A percentile compares a stretch with the other conserved stretches of the same genome.
Conservation (phyloP, 2,888 invertebrate genomes). For the Platycheirus rosarum region DNA sequence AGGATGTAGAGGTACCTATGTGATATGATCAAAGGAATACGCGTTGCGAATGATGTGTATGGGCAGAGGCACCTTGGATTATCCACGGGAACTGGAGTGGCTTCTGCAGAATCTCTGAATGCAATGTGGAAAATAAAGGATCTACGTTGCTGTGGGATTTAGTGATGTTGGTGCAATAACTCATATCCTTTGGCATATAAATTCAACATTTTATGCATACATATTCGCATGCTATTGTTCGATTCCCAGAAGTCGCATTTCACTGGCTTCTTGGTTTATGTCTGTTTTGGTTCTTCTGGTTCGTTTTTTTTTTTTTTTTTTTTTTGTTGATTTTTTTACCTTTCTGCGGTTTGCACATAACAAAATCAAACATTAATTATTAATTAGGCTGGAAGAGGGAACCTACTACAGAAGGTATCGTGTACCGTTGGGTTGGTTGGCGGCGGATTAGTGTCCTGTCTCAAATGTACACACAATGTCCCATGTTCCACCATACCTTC, state of each 20-base stretch:
- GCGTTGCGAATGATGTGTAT: slow-evolving; percentile 29
- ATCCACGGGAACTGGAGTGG: slow-evolving; percentile 64
- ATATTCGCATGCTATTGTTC: slow-evolving; percentile 59
- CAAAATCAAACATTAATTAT: slow-evolving; percentile 71
- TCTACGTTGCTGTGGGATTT: slow-evolving; percentile 15
- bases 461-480: slow-evolving; percentile 32
- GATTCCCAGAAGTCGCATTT: slow-evolving; percentile 49
- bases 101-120: slow-evolving; percentile 43
- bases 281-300: slow-evolving; percentile 11
- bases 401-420: slow-evolving; percentile 24
- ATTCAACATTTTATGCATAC: slow-evolving; percentile 61
- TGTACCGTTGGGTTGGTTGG: slow-evolving; percentile 1
- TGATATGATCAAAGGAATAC: slow-evolving; percentile 14
- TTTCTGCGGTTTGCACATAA: slow-evolving; percentile 52
- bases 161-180: slow-evolving; percentile 52
- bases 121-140: neutral
- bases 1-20: slow-evolving; percentile 19
- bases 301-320: neutral
- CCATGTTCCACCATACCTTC: slow-evolving; percentile 30
- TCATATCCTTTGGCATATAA: slow-evolving; percentile 61
- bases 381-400: slow-evolving; percentile 60
- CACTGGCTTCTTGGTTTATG: slow-evolving; percentile 12
- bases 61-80: slow-evolving; percentile 33
- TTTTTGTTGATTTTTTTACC: neutral
- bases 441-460: slow-evolving; percentile 63